phyloP scores from a whole-genome alignment of 2,113 vertebrate genomes.

The Tamias sibiricus region DNA sequence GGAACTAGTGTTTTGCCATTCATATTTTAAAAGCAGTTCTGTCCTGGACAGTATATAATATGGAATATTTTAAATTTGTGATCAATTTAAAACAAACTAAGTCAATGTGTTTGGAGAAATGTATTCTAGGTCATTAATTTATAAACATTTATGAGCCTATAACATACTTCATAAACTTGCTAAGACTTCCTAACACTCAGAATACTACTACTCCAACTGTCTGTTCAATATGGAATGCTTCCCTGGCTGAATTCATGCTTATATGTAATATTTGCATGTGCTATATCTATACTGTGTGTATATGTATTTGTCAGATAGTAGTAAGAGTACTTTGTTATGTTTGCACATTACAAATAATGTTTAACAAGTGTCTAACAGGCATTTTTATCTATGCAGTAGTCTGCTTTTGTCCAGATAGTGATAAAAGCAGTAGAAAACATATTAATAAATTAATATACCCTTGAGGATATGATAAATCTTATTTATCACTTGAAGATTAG shows the following conservation, averaged over 20 bases:
- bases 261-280: no score
- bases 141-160: neutral
- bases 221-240: neutral
- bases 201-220: neutral
- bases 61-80: neutral
- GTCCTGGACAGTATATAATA: neutral
- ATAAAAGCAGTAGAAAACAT: neutral
- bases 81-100: slow-evolving; percentile 29
- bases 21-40: slow-evolving; percentile 8
- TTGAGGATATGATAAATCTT: neutral
- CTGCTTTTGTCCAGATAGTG: neutral
- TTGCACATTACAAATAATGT: neutral
- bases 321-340: neutral
- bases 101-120: neutral
- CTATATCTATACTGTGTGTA: neutral
- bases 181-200: neutral
- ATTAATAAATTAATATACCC: neutral
- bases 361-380: neutral
- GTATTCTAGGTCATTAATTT: neutral
- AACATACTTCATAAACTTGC: neutral
- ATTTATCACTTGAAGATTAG: neutral
- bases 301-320: neutral
- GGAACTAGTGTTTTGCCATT: neutral
- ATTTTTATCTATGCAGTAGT: neutral
- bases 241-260: neutral